phyloP scores from a whole-genome alignment of 1,140 invertebrate genomes.

The Drosophila triauraria region DNA sequence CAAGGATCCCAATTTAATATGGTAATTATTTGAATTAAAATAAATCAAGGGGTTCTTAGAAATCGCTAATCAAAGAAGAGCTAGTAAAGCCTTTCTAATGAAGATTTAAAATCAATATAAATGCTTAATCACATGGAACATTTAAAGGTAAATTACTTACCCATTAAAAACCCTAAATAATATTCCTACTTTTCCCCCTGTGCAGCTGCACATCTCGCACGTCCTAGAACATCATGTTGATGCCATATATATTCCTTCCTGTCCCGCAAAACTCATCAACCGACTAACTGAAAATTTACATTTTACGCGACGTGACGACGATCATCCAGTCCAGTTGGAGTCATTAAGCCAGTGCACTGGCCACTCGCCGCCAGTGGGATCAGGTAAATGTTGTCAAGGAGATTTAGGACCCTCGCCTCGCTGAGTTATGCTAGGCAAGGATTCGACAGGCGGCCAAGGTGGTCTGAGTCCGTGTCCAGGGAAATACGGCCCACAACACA shows the following conservation, averaged over 20 bases:
- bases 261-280: slow-evolving; percentile 27
- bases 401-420: slow-evolving; percentile 51
- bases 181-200: neutral
- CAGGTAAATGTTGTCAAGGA: slow-evolving; percentile 40
- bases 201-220: neutral
- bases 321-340: slow-evolving; percentile 42
- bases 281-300: slow-evolving; percentile 57
- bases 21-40: slow-evolving; percentile 1
- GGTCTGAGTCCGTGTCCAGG: slow-evolving; percentile 50
- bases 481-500: slow-evolving; percentile 31
- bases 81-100: neutral
- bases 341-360: slow-evolving; percentile 55
- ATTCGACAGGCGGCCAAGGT: slow-evolving; percentile 49
- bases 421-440: slow-evolving; percentile 37
- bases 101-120: too few relatives aligned
- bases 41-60: neutral
- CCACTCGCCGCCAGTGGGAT: slow-evolving; percentile 12
- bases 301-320: slow-evolving; percentile 63
- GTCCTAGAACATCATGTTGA: slow-evolving; percentile 17
- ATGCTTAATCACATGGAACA: too few relatives aligned
- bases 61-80: neutral
- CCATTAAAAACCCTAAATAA: too few relatives aligned
- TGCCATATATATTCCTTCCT: slow-evolving; percentile 3
- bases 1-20: neutral
- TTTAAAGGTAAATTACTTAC: too few relatives aligned